Base-by-base conservation (phyloP, 2,888 invertebrate genomes). In the Trichogramma dendrolimi region DNA sequence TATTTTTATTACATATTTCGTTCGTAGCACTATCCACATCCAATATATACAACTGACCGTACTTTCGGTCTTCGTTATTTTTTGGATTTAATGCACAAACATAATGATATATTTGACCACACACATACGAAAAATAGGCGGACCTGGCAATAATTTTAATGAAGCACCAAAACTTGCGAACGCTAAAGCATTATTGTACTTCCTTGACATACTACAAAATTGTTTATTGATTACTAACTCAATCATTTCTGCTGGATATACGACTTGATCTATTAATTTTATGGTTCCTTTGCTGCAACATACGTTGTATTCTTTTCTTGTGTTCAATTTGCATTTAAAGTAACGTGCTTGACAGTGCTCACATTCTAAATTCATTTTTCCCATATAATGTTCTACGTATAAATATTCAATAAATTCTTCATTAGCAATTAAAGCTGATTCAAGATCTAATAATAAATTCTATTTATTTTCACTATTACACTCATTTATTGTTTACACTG, bases 1-100 rank as follows among this genome's bases (percentile, higher is more conserved):
- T 62, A 10, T 60, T 58, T 27, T 49, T 4, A 38, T 65, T 65
- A 14, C 14, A 60, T 44, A 47, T 7, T 8, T 44, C 7, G 7
- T 44, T 44, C 7, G 7, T 54, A 5, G 54, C 54, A n/a, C 40
- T 10, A 14, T 54, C 54, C 40, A 42, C 43, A 11, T 54, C 54
- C 27, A 54, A 42, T n/a, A 54, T 54, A 41, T 54, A 54, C 10
- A 54, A 10, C 42, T 54, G 54, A 10, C 54, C 42, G 11, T 42
- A 41, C 11, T 38, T 38, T n/a, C 43, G 8, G 8, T 5, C 10
- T 41, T 54, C 54, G 6, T 40, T 54, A 42, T 54, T 41, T 4
- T 41, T 43, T 40, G 54, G 54, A 11, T 54, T 41, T 43, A 54
- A 54, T 39, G 42, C 6, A 14, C 43, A 54, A 11, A 43, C 43